Evolutionary conservation across 2,888 invertebrate genomes (phyloP).

Genomic region (Cheilosia soror): DNA sequence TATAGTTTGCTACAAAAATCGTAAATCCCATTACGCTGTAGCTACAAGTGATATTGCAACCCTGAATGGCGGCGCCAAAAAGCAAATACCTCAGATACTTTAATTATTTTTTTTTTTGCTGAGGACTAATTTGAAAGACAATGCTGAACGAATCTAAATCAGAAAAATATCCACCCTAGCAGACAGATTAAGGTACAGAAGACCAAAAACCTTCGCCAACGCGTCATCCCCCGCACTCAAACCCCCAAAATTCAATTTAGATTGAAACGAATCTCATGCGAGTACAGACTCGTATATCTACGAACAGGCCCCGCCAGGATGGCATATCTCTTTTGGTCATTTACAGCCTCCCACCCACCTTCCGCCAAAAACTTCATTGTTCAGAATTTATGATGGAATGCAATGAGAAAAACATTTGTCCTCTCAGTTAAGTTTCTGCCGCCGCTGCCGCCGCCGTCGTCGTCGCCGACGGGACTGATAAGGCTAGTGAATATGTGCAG

Average conservation of each 20-base stretch:
- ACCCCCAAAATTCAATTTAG: conserved; percentile 53
- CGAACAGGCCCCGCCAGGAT: conserved; percentile 5
- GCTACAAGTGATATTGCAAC: conserved; percentile 48
- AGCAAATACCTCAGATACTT: conserved; percentile 46
- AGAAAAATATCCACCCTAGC: conserved; percentile 23
- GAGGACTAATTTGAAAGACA: conserved; percentile 28
- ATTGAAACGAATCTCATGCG: conserved; percentile 60
- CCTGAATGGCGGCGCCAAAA: conserved; percentile 47
- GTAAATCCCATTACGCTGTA: conserved; percentile 38
- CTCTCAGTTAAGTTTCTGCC: not conserved
- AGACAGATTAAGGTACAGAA: conserved; percentile 68
- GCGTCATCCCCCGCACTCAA: too few species aligned
- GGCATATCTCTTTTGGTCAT: conserved; percentile 52
- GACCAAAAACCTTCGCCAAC: conserved; percentile 48
- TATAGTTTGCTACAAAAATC: conserved; percentile 42
- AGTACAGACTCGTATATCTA: not conserved
- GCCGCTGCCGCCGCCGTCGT: not conserved
- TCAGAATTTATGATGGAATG: conserved; percentile 67
- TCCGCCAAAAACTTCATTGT: conserved; percentile 55
- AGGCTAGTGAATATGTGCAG: not conserved
- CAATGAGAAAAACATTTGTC: conserved; percentile 48
- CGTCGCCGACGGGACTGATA: not conserved
- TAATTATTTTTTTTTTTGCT: conserved; percentile 38
- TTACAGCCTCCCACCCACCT: conserved; percentile 45
- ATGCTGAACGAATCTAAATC: conserved; percentile 6